Conservation (phyloP, 2,888 invertebrate species). For the Phasia obesa region DNA sequence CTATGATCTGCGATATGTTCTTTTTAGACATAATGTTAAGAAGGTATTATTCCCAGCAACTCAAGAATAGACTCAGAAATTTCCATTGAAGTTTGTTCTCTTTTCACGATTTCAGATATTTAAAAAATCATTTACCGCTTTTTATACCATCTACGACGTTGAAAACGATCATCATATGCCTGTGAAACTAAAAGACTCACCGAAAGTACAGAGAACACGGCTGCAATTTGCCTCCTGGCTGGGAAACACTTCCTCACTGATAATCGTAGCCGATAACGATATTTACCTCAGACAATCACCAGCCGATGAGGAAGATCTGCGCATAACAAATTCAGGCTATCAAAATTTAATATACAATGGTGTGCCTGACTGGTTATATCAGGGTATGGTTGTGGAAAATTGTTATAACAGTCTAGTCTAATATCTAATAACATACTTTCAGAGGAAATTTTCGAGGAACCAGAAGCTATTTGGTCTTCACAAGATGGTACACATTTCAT, state of each 20-base stretch:
- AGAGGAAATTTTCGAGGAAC: slow-evolving; percentile 94
- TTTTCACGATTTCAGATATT: slow-evolving; percentile 86
- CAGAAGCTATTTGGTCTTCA: slow-evolving; percentile 94
- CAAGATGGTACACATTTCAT: slow-evolving; percentile 91
- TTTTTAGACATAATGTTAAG: slow-evolving; percentile 94
- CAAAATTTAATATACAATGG: slow-evolving; percentile 95
- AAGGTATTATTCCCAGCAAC: slow-evolving; percentile 84
- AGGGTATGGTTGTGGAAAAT: slow-evolving; percentile 85
- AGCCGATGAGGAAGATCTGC: slow-evolving; percentile 86
- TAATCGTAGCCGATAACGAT: slow-evolving; percentile 94
- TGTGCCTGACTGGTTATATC: slow-evolving; percentile 97
- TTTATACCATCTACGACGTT: slow-evolving; percentile 95
- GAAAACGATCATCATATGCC: slow-evolving; percentile 95
- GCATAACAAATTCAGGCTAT: slow-evolving; percentile 89
- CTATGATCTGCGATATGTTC: slow-evolving; percentile 91
- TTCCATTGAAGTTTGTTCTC: not conserved
- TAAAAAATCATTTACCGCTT: slow-evolving; percentile 92
- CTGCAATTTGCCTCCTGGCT: slow-evolving; percentile 94
- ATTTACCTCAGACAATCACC: slow-evolving; percentile 92
- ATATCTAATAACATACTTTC: slow-evolving; percentile 74
- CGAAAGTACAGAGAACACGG: slow-evolving; percentile 87
- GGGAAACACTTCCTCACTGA: slow-evolving; percentile 89
- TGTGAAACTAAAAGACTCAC: slow-evolving; percentile 89
- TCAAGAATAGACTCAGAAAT: not conserved
- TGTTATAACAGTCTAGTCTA: not conserved